These are phyloP conservation scores for Echeneis naucrates DNA, from an alignment of 2,797 vertebrate genomes.

Conservation along the genomic window DNA sequence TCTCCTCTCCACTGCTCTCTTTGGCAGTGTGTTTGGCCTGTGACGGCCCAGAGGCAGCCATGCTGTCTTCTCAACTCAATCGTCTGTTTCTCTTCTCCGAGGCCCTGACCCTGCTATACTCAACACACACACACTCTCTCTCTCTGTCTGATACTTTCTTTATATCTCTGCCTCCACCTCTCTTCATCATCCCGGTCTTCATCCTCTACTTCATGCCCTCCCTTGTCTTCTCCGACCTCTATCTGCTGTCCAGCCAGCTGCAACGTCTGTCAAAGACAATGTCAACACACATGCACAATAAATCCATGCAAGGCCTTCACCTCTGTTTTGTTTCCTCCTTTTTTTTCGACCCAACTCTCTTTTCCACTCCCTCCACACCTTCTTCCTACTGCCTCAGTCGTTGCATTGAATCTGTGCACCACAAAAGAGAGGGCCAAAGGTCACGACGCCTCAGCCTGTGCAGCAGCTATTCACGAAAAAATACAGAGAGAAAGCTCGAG, in stretches of 20 bases:
- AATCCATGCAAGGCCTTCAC: slow-evolving; percentile 36
- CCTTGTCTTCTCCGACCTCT: slow-evolving; percentile 53
- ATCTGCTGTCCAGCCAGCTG: slow-evolving; percentile 60
- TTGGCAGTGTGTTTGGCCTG: slow-evolving; percentile 76
- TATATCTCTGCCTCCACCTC: slow-evolving; percentile 36
- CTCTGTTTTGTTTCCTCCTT: slow-evolving; percentile 45
- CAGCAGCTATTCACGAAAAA: slow-evolving; percentile 14
- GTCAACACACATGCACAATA: slow-evolving; percentile 20
- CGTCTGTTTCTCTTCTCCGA: slow-evolving; percentile 65
- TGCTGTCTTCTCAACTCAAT: slow-evolving; percentile 79
- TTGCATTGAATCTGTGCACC: slow-evolving; percentile 41
- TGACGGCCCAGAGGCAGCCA: slow-evolving; percentile 79
- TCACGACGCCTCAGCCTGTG: slow-evolving; percentile 28
- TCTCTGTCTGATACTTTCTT: slow-evolving; percentile 44
- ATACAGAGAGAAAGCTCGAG: background rate
- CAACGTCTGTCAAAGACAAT: slow-evolving; percentile 61
- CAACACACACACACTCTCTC: slow-evolving; percentile 21
- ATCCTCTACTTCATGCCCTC: slow-evolving; percentile 19
- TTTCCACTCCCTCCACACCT: background rate
- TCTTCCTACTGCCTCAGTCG: slow-evolving; percentile 34
- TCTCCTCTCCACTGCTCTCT: slow-evolving; percentile 67
- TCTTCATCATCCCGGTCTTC: slow-evolving; percentile 41
- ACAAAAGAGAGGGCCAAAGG: slow-evolving; percentile 48
- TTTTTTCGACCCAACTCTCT: background rate
- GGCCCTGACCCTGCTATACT: slow-evolving; percentile 70